Evolutionary conservation across 2,888 invertebrate genomes (phyloP), one percentile per base, ranked within the genome.

Genomic region (Metalampra italica): DNA sequence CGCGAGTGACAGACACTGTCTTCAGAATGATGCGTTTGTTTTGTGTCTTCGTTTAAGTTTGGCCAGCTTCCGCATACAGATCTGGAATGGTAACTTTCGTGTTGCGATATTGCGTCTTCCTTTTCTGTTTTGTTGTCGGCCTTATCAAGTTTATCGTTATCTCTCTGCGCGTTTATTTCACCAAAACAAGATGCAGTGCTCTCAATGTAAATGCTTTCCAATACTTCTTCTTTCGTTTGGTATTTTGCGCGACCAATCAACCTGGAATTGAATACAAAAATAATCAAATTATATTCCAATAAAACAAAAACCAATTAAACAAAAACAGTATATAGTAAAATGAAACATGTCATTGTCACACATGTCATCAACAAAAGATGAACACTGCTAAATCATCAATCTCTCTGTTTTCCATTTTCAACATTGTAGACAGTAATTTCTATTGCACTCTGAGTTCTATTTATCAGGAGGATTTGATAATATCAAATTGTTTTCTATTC

Each of bases 161-260:
- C 81, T 57, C 72, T 80, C 51, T 84, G 83, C 48, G 80, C 82
- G 63, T 84, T 89, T 59, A 90, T 88, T 51, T 88, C 89, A 40
- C 87, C 90, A 64, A 90, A 90, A 65, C 90, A 90, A 55, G 90
- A 89, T 45, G 81, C 89, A 42, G 89, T 89, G 56, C 90, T 89
- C 54, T 90, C 89, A 52, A 89, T 90, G 59, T 90, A 90, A 55
- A 90, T 89, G 38, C 83, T 82, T 65, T 90, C 90, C 53, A 88
- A 71, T 55, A 88, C 89, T 71, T 90, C 90, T 67, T 89, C 90
- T 56, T 89, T 90, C 34, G 86, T 87, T 68, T 88, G 89, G 56
- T 86, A 89, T 68, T 88, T 90, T 39, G 89, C 79, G 63, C 90
- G 81, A 56, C 86, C 85, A 55, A 82, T 80, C 68, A 86, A 86